Percentiles rank a stretch among this genome's conserved stretches.
These are phyloP conservation scores for Acrossocheilus fasciatus DNA, from an alignment of 2,797 vertebrate genomes.

Conservation along the genomic window DNA sequence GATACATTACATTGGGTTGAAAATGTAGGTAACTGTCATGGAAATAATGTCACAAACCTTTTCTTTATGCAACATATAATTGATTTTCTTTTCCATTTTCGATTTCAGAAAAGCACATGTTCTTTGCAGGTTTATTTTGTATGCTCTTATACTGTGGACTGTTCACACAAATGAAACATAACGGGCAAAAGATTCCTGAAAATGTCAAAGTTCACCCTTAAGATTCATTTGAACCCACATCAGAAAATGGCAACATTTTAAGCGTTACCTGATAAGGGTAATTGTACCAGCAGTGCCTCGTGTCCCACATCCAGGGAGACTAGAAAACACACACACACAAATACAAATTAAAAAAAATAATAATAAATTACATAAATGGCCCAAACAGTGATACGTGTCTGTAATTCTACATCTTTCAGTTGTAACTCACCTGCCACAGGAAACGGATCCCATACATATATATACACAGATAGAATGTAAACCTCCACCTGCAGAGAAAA, in stretches of 20 bases:
- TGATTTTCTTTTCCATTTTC: too few relatives aligned
- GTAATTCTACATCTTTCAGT: background rate
- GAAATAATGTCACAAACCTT: too few relatives aligned
- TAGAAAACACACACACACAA: conserved; percentile 66
- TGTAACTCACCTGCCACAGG: conserved; percentile 90
- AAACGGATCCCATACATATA: conserved; percentile 92
- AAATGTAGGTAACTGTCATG: too few relatives aligned
- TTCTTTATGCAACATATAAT: too few relatives aligned
- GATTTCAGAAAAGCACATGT: background rate
- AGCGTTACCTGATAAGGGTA: conserved; percentile 93
- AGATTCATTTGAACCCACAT: background rate
- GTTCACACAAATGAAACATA: background rate
- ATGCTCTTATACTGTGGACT: too few relatives aligned
- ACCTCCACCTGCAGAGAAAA: conserved; percentile 88
- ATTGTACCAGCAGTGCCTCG: conserved; percentile 92
- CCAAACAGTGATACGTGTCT: too few relatives aligned
- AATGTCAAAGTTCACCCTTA: background rate
- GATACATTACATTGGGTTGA: too few relatives aligned
- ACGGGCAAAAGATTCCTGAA: background rate
- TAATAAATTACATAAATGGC: background rate
- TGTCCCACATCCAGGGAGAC: conserved; percentile 96
- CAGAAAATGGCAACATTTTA: background rate
- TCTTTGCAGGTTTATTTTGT: background rate
- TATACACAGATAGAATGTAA: conserved; percentile 93
- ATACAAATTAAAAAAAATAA: background rate